Base-by-base conservation (phyloP, 2,888 invertebrate genomes). In the Andricus curvator region DNA sequence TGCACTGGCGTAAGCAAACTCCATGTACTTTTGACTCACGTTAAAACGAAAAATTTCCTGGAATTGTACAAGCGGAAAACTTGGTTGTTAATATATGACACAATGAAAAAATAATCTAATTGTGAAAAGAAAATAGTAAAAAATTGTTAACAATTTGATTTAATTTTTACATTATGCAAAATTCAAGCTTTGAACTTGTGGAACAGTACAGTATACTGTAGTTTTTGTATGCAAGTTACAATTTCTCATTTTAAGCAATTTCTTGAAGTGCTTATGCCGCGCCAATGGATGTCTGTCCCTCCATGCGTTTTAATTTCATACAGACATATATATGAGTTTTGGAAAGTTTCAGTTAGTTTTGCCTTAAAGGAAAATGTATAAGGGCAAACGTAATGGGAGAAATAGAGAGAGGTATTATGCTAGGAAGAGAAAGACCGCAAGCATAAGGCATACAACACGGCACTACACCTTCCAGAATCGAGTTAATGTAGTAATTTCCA, bases 401-500 rank as follows among this genome's bases (percentile, higher is more conserved):
- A 56, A n/a, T 56, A 56, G n/a, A 56, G n/a, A 56, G 56, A 67
- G 67, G 41, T 67, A 44, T 44, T n/a, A 67, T 37, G 56, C 51
- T 9, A 76, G 22, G 76, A 9, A 48, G 76, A 51, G 44, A 77
- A 33, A 77, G 22, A 77, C 60, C 29, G 33, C 60, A 56, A 56
- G n/a, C 56, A n/a, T 51, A 51, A 51, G 51, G n/a, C n/a, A 56
- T n/a, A n/a, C 56, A 56, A 56, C 56, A 56, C 29, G 29, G 67
- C 67, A 37, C 67, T n/a, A 20, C 33, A 67, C 37, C 33, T 62
- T 37, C 29, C 77, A n/a, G 56, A 33, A n/a, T 22, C 82, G 81
- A 83, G 86, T 85, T 88, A 87, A 88, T 87, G 85, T 81, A 79
- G 86, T 86, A 88, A 88, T 88, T 88, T 87, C 82, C 82, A 86